These are phyloP conservation scores for Aleiodes sp. DNA, from an alignment of 1,140 invertebrate species.

Conservation along the genomic window DNA sequence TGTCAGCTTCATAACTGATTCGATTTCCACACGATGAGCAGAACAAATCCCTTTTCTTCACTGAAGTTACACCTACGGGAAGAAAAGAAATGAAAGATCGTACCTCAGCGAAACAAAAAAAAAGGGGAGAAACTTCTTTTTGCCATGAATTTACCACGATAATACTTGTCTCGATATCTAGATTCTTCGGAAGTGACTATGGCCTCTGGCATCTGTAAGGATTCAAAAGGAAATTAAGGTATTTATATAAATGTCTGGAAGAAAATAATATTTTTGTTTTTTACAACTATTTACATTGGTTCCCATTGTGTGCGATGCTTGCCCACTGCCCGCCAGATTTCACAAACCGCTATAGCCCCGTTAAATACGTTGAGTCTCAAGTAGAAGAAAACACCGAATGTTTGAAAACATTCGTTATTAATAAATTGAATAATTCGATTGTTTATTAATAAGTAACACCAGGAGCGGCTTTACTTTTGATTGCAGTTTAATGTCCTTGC, in stretches of 20 bases:
- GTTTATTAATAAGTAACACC: neutral
- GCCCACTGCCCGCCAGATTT: conserved; percentile 13
- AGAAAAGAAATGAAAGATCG: neutral
- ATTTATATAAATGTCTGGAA: neutral
- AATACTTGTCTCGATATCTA: neutral
- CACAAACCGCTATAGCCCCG: neutral
- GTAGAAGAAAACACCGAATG: too few relatives aligned
- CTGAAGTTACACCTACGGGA: neutral
- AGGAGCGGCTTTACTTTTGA: neutral
- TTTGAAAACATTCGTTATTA: neutral
- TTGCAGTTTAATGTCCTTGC: neutral
- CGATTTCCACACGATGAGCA: conserved; percentile 41
- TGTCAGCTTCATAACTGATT: conserved; percentile 28
- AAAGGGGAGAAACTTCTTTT: neutral
- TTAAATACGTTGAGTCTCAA: neutral
- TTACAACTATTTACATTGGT: neutral
- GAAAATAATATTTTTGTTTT: neutral
- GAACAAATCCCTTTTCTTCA: neutral
- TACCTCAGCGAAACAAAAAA: neutral
- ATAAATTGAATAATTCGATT: neutral
- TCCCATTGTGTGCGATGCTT: neutral
- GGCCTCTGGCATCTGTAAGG: neutral
- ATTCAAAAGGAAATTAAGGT: neutral
- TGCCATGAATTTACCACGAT: neutral
- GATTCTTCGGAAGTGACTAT: neutral